These are phyloP conservation scores for Phoxinus dragarum DNA, from an alignment of 2,797 vertebrate species.

Conservation along the genomic window DNA sequence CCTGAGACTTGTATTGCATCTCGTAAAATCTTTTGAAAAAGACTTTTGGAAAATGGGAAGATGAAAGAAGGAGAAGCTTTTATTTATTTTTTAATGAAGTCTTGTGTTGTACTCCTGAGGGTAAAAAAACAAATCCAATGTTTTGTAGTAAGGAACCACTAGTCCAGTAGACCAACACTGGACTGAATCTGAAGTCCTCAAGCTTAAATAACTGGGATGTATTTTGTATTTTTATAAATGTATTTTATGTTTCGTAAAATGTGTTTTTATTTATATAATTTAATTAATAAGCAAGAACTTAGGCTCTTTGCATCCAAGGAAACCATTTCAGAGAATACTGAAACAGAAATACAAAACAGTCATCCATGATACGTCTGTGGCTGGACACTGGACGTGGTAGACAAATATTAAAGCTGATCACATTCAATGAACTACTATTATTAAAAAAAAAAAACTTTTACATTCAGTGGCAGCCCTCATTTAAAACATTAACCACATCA, in stretches of 20 bases:
- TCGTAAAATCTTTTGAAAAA: background rate
- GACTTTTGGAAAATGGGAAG: background rate
- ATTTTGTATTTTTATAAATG: slow-evolving; percentile 3
- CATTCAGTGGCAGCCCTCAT: background rate
- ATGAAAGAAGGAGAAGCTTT: slow-evolving; percentile 4
- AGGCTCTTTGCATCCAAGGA: slow-evolving; percentile 7
- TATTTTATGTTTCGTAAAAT: background rate
- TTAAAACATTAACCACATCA: background rate
- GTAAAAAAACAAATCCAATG: background rate
- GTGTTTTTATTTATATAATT: background rate
- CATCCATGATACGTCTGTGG: background rate
- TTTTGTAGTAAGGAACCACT: background rate
- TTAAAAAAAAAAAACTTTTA: background rate
- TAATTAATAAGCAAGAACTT: background rate
- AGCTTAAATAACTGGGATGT: background rate
- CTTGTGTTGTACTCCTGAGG: background rate
- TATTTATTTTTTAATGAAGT: background rate
- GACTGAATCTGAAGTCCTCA: background rate
- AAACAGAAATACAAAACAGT: background rate
- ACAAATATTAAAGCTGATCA: background rate
- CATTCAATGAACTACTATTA: background rate
- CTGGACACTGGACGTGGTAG: background rate
- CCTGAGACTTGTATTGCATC: too few species aligned
- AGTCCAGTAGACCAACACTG: background rate
- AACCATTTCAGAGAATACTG: background rate